Base-by-base conservation (phyloP, 2,113 vertebrate genomes). In the Campylomormyrus numenius region DNA sequence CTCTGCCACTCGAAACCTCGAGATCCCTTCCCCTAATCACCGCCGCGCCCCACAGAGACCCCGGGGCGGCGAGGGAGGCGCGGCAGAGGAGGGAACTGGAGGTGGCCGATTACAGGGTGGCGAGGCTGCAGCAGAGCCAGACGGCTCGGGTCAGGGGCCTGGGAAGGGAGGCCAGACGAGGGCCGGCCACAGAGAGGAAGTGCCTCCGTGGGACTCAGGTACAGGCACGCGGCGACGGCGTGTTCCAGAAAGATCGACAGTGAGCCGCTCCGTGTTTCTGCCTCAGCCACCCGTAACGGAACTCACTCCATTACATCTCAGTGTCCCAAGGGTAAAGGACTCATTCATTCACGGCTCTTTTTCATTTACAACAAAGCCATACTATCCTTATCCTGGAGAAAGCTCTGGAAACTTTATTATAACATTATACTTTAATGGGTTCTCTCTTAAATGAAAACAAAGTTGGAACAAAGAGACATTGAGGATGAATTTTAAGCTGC, bases 371-470 rank as follows among this genome's bases (percentile, higher is more conserved):
- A 83, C 50, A 83, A 58, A 85, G 39, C 46, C 42, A 39, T 80
- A 39, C 42, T 89, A n/a, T 89, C 19, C 11, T n/a, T 21, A 49
- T 42, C 27, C 35, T 19, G 56, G 35, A 53, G 86, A 39, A 88
- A n/a, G 48, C 70, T 13, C n/a, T 45, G 21, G 53, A 45, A 90
- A 87, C 19, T 90, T 83, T 84, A 87, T 92, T 92, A 89, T 91
- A 93, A 93, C 85, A 83, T n/a, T 89, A 94, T 90, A 91, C 88
- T 92, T 87, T 88, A 86, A 92, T 92, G 92, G 91, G 90, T 90
- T 92, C 87, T 70, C 35, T 74, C 88, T 90, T 90, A 93, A 77
- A 88, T 80, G 87, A 87, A 90, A 53, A 88, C 46, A 90, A 66
- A 85, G 19, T 42, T 87, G 58, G 7, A 21, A 46, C 21, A 70